phyloP scores from a whole-genome alignment of 2,888 invertebrate species.

The Flexamia atlantica region DNA sequence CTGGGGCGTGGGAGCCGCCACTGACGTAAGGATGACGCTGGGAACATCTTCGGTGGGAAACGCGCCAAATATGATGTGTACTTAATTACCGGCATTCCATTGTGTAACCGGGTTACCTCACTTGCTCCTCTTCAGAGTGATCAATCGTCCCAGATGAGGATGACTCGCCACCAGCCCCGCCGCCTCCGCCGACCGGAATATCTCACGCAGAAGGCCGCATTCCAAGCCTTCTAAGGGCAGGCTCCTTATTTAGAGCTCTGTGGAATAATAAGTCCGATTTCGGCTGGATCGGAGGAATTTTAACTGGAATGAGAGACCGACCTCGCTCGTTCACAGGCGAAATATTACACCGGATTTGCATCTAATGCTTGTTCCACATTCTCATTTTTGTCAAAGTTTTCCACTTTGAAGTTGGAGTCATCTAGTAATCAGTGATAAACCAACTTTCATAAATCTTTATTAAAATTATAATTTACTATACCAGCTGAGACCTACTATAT shows the following conservation, averaged over 20 bases:
- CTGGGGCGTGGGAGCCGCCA: slow-evolving; percentile 32
- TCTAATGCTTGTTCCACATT: too few species aligned
- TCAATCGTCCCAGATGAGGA: slow-evolving; percentile 32
- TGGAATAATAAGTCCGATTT: slow-evolving; percentile 31
- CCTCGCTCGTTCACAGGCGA: slow-evolving; percentile 7
- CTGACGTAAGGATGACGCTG: slow-evolving; percentile 54
- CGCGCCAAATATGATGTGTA: slow-evolving; percentile 53
- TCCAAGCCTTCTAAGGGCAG: slow-evolving; percentile 28
- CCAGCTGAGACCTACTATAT: too few species aligned
- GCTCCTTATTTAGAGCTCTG: slow-evolving; percentile 19
- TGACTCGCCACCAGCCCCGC: neutral
- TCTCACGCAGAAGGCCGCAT: slow-evolving; percentile 28
- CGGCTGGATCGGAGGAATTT: slow-evolving; percentile 13
- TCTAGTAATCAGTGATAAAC: too few species aligned
- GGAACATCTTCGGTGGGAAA: slow-evolving; percentile 54
- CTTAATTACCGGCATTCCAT: slow-evolving; percentile 48
- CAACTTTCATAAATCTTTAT: too few species aligned
- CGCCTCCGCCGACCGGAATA: slow-evolving; percentile 11
- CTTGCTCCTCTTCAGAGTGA: slow-evolving; percentile 25
- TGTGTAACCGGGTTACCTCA: slow-evolving; percentile 13
- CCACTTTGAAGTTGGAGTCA: too few species aligned
- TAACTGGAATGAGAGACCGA: slow-evolving; percentile 1
- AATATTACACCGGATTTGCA: slow-evolving; percentile 10
- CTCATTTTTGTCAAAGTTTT: too few species aligned
- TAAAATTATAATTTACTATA: too few species aligned